Evolutionary conservation across 2,113 vertebrate species (phyloP), one percentile per base, ranked within the genome.

Genomic region (Corythornis cristatus): DNA sequence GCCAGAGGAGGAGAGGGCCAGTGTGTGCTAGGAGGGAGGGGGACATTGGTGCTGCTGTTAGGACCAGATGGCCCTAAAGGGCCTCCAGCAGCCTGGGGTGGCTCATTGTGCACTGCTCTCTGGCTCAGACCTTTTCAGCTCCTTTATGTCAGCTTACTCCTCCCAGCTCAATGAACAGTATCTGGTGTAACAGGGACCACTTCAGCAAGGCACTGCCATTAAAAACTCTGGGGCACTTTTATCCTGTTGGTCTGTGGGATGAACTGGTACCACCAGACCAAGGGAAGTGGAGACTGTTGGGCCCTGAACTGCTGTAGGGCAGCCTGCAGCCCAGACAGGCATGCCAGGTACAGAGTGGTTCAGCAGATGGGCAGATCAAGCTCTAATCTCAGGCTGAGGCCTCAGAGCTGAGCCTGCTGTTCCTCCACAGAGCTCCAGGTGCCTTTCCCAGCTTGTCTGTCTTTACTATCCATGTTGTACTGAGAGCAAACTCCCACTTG

Each of bases 31-130:
- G 65, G 46, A 62, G 35, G 42, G 46, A 71, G 60, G 64, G 64
- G 60, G 45, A 74, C 35, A 16, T 4, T 72, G 80, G 25, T 90
- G 61, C 62, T 88, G 57, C 61, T 88, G 37, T 86, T 78, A 60
- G n/a, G 57, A 66, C 68, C 93, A 96, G 88, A 94, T 94, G 92
- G 86, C 73, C 83, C 73, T 58, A 28, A 62, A 83, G 33, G 65
- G 68, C 58, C 62, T 83, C 35, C 58, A 75, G 51, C 42, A 61
- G 53, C 58, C 35, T 29, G 46, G 35, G 22, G 46, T 79, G 35
- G 9, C n/a, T 86, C 50, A 16, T 17, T 84, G 75, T 56, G 5
- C 5, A 8, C 67, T 9, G 14, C 43, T 28, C 25, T 56, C 61
- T 92, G 45, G 18, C 57, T 78, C 80, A 83, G 72, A 42, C 35